Evolutionary conservation across 2,888 invertebrate genomes (phyloP), one percentile per base, ranked within the genome.

Genomic region (Trachelus iudaicus): DNA sequence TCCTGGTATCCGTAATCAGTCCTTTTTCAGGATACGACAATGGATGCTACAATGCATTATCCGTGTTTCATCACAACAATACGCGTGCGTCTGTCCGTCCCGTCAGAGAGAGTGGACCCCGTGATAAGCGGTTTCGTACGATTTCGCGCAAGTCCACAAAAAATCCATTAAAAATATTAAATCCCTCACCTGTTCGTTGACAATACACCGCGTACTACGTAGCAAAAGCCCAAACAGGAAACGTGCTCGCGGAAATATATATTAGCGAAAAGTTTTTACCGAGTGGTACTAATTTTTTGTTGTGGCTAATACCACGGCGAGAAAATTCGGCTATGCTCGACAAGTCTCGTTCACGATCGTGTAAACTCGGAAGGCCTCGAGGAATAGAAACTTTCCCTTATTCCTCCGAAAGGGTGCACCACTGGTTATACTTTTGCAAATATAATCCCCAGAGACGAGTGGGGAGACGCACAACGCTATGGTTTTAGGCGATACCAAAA

Each of bases 251-350:
- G 81, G 80, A 84, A 76, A 79, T 77, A 79, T 85, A 85, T 84
- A 85, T 81, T 81, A 82, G 83, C 83, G 82, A 87, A 85, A 89
- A 89, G 81, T 88, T 89, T 87, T 89, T 84, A 82, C 84, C 83
- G 85, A 87, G 85, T 86, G 85, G 85, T 85, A 85, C 83, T 83
- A 86, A 88, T 87, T 87, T 89, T 87, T 89, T 90, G 88, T 90
- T 89, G 85, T 89, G 87, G 87, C 90, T 89, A 88, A 86, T 89
- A 87, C 87, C 89, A 89, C 89, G 89, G 85, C 86, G 83, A 85
- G 83, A 79, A 85, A 85, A 86, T 87, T 89, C 89, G 88, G 85
- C 75, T 73, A 75, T 30, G 69, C 80, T 88, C 89, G 87, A 80
- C 69, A 34, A n/a, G 77, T 77, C 83, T 76, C 88, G 88, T 78